phyloP scores from a whole-genome alignment of 30 jellyfish, hydroid and myxozoan species.

The Aurelia sp. region DNA sequence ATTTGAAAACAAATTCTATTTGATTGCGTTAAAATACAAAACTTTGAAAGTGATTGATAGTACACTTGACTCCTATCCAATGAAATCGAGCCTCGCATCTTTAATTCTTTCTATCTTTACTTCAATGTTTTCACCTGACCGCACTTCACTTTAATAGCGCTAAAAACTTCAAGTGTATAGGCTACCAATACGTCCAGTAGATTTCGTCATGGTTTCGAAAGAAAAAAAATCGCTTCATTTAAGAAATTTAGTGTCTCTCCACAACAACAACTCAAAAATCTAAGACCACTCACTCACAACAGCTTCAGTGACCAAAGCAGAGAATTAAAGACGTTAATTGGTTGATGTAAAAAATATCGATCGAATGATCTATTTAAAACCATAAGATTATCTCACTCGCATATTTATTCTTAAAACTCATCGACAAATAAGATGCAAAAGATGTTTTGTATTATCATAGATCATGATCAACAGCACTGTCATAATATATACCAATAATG shows the following conservation, averaged over 20 bases:
- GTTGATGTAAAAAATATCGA: slow-evolving; percentile 24
- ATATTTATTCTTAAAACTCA: no score
- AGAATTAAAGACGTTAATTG: slow-evolving; percentile 29
- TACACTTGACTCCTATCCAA: slow-evolving; percentile 79
- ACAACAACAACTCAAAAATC: slow-evolving; percentile 39
- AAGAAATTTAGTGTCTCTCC: slow-evolving; percentile 32
- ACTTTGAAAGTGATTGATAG: slow-evolving; percentile 58
- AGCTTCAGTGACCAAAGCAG: slow-evolving; percentile 62
- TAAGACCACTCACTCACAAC: slow-evolving; percentile 70
- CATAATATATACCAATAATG: no score
- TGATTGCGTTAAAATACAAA: slow-evolving; percentile 59
- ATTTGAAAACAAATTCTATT: slow-evolving; percentile 63
- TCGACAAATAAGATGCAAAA: no score
- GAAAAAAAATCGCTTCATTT: slow-evolving; percentile 27
- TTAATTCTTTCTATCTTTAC: slow-evolving; percentile 16
- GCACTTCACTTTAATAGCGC: slow-evolving; percentile 34
- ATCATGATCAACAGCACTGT: no score
- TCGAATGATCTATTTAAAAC: not conserved
- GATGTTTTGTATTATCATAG: no score
- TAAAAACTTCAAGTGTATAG: slow-evolving; percentile 27
- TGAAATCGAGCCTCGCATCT: slow-evolving; percentile 44
- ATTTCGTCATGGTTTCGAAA: slow-evolving; percentile 40
- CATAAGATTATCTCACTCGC: no score
- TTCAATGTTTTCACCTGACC: slow-evolving; percentile 57
- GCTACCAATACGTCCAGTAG: slow-evolving; percentile 49